A percentile compares a stretch with the other conserved stretches of the same genome.
Conservation (phyloP, 92 coral and sea anemone genomes). For the Phymanthus crucifer region DNA sequence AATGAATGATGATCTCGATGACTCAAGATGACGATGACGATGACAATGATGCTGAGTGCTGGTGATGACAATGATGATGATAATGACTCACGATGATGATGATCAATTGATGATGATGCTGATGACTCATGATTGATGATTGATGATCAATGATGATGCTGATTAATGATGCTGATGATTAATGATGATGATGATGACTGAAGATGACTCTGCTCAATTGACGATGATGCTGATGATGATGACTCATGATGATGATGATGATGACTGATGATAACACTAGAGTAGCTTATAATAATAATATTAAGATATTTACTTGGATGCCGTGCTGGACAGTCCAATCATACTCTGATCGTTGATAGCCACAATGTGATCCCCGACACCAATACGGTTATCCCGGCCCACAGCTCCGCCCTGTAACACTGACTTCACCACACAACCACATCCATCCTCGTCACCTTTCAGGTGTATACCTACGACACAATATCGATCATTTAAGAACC, state of each 20-base stretch:
- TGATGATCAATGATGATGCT: not conserved
- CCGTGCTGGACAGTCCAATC: conserved; percentile 80
- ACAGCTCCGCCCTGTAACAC: conserved; percentile 95
- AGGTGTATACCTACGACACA: conserved; percentile 62
- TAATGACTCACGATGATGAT: not conserved
- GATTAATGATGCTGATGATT: not conserved
- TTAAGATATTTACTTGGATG: conserved; percentile 63
- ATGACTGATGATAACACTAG: not conserved
- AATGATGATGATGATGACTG: not conserved
- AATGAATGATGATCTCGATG: not conserved
- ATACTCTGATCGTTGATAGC: conserved; percentile 92
- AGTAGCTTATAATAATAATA: not conserved
- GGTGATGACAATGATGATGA: not conserved
- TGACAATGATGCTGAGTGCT: not conserved
- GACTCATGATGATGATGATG: not conserved
- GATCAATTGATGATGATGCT: too few relatives aligned
- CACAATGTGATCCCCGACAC: conserved; percentile 90
- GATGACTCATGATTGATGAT: not conserved
- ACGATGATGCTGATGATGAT: not conserved
- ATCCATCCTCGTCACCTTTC: conserved; percentile 89
- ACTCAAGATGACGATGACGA: not conserved
- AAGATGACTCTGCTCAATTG: not conserved
- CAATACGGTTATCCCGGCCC: conserved; percentile 83
- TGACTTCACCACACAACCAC: conserved; percentile 89
- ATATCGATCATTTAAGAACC: not conserved